Evolutionary conservation across 35 echinoderm and acorn worm genomes (phyloP), one percentile per base, ranked within the genome.

Genomic region (Lytechinus pictus): DNA sequence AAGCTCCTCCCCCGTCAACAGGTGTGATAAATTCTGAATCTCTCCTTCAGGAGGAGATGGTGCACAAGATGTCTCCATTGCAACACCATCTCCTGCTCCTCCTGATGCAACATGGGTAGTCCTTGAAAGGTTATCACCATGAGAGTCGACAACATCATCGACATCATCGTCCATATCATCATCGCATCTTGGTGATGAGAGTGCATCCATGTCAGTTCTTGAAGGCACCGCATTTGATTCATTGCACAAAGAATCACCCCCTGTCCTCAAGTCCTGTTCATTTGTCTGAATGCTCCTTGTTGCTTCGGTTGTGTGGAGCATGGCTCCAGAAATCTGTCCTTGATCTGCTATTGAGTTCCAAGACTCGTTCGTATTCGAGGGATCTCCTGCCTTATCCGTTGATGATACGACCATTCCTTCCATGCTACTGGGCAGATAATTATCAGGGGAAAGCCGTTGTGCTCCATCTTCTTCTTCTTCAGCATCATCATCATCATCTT

Each of bases 1-100:
- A 10, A 99, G 95, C 87, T 99, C 94, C 28, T 99, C 98, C 52
- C 98, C 98, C 8, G 91, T 97, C 28, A 98, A 89, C 51, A 99
- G 94, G 44, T 95, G 95, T 53, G 93, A 92, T 55, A 54, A 56
- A 95, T 96, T 96, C 16, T 89, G 27, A 14, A 96, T 93, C 86
- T 6, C 27, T 90, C 27, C 52, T 12, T 90, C 88, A 28, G 33
- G 4, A 14, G 88, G 9, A 52, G 88, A 44, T 52, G 10, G 29
- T 54, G 28, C 88, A 52, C 29, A 44, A 14, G 28, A 44, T 90
- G 52, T 33, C 52, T 90, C 86, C 10, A 28, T 27, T 12, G 19
- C 88, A 52, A 29, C 28, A 29, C 88, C 29, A 90, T 90, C 88
- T 4, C 88, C 88, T 52, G 88, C 88, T 13, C 52, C 88, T 52